Base-by-base conservation (phyloP, 2,797 vertebrate species). In the Labeo calbasu region DNA sequence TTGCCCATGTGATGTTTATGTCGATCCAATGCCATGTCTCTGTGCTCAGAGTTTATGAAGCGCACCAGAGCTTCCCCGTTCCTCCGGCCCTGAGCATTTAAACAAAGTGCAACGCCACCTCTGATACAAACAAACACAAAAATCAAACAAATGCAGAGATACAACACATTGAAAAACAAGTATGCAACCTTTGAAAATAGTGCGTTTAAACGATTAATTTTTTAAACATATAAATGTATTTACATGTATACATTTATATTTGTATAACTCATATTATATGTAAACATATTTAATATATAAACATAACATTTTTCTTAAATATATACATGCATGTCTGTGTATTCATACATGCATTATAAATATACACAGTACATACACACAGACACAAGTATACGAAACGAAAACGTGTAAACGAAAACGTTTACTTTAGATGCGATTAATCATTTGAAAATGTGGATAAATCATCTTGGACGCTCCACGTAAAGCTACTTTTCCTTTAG, bases 1-100 rank as follows among this genome's bases (percentile, higher is more conserved):
- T 95, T 95, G 40, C 98, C 98, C 98, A 99, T 99, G 92, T 99
- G 98, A 90, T 99, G 98, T 78, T 99, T 99, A 89, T 99, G 98
- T 70, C 98, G 95, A 90, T 98, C 97, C 91, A 99, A 90, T 0
- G 98, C 98, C 59, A 99, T 92, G 90, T 99, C 97, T 87, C 98
- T 93, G 92, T 99, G 98, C n/a, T 99, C 97, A 0, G 95, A 92
- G 91, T 93, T 95, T 89, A 96, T 93, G 89, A 99, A 99, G n/a
- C 96, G 96, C 88, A 99, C 97, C 40, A 99, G 93, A 0, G 98
- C 98, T 90, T 99, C 98, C 0, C 98, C 98, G 0, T 99, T 99
- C 87, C 98, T 95, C 85, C 98, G 93, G 86, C 98, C 98, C 93
- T 99, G 98, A 80, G 97, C 96, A 0, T 99, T 99, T 25, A 99